Conservation (phyloP, 2,113 vertebrate genomes). For the Peromyscus polionotus region DNA sequence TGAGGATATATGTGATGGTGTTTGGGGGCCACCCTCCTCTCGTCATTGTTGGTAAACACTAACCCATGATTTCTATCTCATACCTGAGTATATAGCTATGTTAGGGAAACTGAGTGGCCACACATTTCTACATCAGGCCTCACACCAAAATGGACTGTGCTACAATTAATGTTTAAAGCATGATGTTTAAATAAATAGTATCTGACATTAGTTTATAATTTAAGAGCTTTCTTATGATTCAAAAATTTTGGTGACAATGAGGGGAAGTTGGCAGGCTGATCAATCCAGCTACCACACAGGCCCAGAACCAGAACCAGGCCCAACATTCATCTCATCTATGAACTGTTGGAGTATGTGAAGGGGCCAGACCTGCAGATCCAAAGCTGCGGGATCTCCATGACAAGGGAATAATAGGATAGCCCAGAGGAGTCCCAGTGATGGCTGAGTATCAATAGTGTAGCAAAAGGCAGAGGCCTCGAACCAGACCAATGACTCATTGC, state of each 20-base stretch:
- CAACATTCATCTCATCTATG: neutral
- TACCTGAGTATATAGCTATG: neutral
- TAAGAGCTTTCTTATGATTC: neutral
- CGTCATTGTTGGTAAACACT: neutral
- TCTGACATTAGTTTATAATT: slow-evolving; percentile 10
- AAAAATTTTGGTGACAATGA: neutral
- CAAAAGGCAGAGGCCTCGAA: neutral
- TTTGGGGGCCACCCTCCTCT: neutral
- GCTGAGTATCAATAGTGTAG: neutral
- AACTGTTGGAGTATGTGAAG: neutral
- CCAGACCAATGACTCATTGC: neutral
- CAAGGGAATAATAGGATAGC: neutral
- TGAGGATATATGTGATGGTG: neutral
- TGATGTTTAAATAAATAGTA: slow-evolving; percentile 13
- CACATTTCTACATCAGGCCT: neutral
- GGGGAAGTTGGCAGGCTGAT: neutral
- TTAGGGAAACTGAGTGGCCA: neutral
- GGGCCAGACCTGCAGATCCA: neutral
- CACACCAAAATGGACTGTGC: neutral
- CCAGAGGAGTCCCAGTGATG: neutral
- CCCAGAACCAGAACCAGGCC: neutral
- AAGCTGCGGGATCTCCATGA: neutral
- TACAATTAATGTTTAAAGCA: neutral
- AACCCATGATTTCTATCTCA: neutral
- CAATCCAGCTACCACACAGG: neutral